Evolutionary conservation across 23 tunicate species (phyloP).

Genomic region (Styela clava): DNA sequence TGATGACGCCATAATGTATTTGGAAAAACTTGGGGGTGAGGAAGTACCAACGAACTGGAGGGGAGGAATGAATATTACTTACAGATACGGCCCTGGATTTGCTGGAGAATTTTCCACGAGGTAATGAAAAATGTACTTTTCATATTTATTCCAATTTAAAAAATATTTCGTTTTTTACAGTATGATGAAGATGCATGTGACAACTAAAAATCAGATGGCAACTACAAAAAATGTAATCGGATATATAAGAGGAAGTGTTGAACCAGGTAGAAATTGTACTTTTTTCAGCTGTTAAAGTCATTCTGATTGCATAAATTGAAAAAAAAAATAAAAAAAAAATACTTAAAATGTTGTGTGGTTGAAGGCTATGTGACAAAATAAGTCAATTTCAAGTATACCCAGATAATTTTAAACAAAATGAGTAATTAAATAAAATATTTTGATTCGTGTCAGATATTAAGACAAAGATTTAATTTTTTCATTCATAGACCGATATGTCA

Average conservation of each 20-base stretch:
- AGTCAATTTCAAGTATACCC: no score
- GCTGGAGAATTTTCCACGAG: conserved; percentile 2
- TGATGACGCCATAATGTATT: conserved; percentile 50
- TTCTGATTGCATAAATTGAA: no score
- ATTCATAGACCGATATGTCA: conserved; percentile 67
- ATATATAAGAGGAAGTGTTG: conserved; percentile 23
- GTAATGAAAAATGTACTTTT: not conserved
- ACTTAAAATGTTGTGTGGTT: no score
- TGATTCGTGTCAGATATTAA: no score
- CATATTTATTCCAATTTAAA: no score
- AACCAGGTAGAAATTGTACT: not conserved
- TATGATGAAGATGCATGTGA: conserved; percentile 14
- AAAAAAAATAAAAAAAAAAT: no score
- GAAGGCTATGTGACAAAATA: no score
- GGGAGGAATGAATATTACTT: conserved; percentile 66
- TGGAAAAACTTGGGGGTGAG: conserved; percentile 51
- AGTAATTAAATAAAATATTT: no score
- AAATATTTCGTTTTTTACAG: conserved; percentile 2
- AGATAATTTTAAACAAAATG: no score
- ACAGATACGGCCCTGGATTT: conserved; percentile 83
- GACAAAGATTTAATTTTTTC: no score
- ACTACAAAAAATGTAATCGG: conserved; percentile 25
- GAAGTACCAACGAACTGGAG: conserved; percentile 50
- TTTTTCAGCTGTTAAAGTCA: no score
- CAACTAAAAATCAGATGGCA: conserved; percentile 3